phyloP scores from a whole-genome alignment of 2,113 vertebrate genomes.

The Semicossyphus pulcher region DNA sequence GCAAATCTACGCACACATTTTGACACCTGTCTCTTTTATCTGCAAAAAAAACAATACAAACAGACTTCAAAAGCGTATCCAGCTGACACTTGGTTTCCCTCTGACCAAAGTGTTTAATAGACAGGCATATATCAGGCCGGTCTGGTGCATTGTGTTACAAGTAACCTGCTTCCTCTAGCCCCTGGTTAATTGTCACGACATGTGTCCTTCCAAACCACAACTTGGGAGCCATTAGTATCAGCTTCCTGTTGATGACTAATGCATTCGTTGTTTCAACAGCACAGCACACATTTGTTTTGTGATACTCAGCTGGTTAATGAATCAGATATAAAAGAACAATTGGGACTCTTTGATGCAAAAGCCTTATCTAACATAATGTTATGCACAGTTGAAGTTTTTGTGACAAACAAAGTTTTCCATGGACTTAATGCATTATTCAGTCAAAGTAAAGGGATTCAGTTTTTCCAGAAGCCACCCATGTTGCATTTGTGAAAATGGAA shows the following conservation, averaged over 20 bases:
- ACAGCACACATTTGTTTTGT: conserved; percentile 25
- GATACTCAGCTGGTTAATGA: conserved; percentile 15
- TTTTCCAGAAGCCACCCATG: too few species aligned
- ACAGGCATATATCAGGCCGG: conserved; percentile 63
- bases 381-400: background rate
- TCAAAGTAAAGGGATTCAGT: too few species aligned
- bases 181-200: conserved; percentile 65
- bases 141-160: conserved; percentile 72
- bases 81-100: conserved; percentile 72
- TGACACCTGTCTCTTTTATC: conserved; percentile 79
- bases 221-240: conserved; percentile 54
- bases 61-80: conserved; percentile 76
- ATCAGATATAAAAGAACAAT: conserved; percentile 23
- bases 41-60: conserved; percentile 72
- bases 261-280: conserved; percentile 11
- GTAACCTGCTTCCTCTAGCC: conserved; percentile 68
- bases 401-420: background rate
- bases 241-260: conserved; percentile 65
- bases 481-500: too few species aligned
- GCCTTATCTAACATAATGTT: background rate
- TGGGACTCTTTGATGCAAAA: conserved; percentile 21
- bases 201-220: conserved; percentile 69
- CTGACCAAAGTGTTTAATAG: conserved; percentile 73
- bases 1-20: too few species aligned
- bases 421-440: too few species aligned